phyloP scores from a whole-genome alignment of 2,888 invertebrate genomes.

The Eulithis prunata region DNA sequence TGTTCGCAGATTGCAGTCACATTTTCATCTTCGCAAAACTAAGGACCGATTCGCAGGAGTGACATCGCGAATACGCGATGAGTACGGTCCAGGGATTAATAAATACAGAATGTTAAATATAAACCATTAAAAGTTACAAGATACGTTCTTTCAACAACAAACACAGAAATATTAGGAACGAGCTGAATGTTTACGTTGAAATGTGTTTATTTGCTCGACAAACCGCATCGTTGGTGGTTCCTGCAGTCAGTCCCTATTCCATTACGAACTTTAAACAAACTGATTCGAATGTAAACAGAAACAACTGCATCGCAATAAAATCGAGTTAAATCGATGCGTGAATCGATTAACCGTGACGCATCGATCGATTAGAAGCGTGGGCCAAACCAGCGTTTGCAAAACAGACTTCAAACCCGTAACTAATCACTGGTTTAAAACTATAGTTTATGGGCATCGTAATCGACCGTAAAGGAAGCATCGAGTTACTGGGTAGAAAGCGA shows the following conservation, averaged over 20 bases:
- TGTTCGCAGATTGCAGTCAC: too few species aligned
- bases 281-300: slow-evolving; percentile 54
- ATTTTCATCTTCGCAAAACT: too few species aligned
- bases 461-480: slow-evolving; percentile 48
- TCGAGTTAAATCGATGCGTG: slow-evolving; percentile 51
- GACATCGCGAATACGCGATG: too few species aligned
- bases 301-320: slow-evolving; percentile 54
- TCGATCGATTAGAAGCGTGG: slow-evolving; percentile 62
- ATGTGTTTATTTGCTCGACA: slow-evolving; percentile 49
- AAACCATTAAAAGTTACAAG: neutral
- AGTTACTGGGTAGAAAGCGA: slow-evolving; percentile 37
- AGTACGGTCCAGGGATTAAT: too few species aligned
- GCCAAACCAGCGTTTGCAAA: slow-evolving; percentile 59
- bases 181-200: slow-evolving; percentile 30
- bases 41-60: too few species aligned
- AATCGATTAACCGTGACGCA: slow-evolving; percentile 65
- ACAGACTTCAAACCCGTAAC: slow-evolving; percentile 64
- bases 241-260: slow-evolving; percentile 49
- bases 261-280: slow-evolving; percentile 51
- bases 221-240: slow-evolving; percentile 49
- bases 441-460: slow-evolving; percentile 52
- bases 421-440: slow-evolving; percentile 60
- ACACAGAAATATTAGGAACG: slow-evolving; percentile 23
- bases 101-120: too few species aligned
- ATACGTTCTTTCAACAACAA: neutral